phyloP scores from a whole-genome alignment of 2,888 invertebrate species.

The Leptogaster cylindrica region DNA sequence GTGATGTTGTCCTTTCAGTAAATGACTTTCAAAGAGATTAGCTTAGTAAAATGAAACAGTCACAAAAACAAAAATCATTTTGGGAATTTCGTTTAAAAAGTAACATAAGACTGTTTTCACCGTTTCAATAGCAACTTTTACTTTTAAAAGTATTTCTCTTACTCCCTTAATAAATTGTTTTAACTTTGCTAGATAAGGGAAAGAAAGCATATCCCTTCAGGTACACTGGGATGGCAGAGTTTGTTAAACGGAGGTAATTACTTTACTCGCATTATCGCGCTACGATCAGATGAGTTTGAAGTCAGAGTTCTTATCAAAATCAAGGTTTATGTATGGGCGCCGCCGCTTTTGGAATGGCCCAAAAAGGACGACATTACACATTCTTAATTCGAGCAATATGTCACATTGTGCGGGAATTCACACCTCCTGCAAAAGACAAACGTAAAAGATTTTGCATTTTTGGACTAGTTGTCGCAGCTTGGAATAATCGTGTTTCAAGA shows the following conservation, averaged over 20 bases:
- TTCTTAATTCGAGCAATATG: conserved; percentile 18
- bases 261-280: conserved; percentile 5
- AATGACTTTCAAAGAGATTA: too few species aligned
- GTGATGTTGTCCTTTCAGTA: too few species aligned
- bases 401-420: conserved; percentile 6
- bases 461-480: too few species aligned
- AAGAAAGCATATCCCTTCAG: background rate
- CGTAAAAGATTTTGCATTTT: conserved; percentile 23
- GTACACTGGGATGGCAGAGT: background rate
- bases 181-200: background rate
- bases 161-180: conserved; percentile 10
- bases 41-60: too few species aligned
- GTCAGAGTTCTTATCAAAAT: conserved; percentile 13
- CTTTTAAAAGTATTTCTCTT: conserved; percentile 7
- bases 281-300: conserved; percentile 23
- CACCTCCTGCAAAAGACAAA: background rate
- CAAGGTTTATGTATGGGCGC: background rate
- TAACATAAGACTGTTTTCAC: too few species aligned
- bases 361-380: background rate
- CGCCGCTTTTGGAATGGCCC: background rate
- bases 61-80: too few species aligned
- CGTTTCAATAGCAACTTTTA: too few species aligned
- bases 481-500: too few species aligned
- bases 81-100: too few species aligned
- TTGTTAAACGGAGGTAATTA: conserved; percentile 31